Percentiles rank a stretch among this genome's conserved stretches.
phyloP scores from a whole-genome alignment of 2,113 vertebrate genomes.

The Oncorhynchus clarkii region DNA sequence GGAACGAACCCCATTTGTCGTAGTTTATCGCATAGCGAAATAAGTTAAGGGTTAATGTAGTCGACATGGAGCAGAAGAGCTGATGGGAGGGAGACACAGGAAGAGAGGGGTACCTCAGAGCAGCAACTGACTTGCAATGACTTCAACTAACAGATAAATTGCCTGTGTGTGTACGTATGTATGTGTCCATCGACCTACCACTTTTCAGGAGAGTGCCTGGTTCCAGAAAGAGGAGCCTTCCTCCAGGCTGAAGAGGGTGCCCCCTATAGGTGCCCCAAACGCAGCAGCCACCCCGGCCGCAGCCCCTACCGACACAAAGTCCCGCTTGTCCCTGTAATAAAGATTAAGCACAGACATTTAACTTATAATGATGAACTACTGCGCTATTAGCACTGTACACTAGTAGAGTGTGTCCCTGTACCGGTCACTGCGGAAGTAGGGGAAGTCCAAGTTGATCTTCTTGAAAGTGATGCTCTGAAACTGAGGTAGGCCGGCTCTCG shows the following conservation, averaged over 20 bases:
- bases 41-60: conserved; percentile 95
- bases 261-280: conserved; percentile 94
- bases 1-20: conserved; percentile 95
- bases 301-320: conserved; percentile 95
- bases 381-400: background rate
- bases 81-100: conserved; percentile 40
- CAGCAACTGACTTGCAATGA: background rate
- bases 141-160: background rate
- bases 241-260: conserved; percentile 94
- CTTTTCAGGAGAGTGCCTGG: conserved; percentile 97
- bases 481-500: conserved; percentile 95
- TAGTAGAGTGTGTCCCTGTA: conserved; percentile 39
- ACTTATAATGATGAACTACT: too few species aligned
- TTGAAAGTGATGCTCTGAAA: conserved; percentile 96
- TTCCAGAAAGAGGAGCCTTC: conserved; percentile 99
- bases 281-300: conserved; percentile 94
- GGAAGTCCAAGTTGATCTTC: conserved; percentile 91
- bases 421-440: conserved; percentile 97
- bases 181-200: conserved; percentile 76
- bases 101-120: background rate
- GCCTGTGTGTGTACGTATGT: background rate
- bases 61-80: conserved; percentile 97
- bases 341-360: background rate
- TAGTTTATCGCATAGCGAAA: conserved; percentile 95
- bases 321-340: conserved; percentile 86